Evolutionary conservation across 2,797 vertebrate genomes (phyloP), one percentile per base, ranked within the genome.

Genomic region (Coccyzus lansbergi): DNA sequence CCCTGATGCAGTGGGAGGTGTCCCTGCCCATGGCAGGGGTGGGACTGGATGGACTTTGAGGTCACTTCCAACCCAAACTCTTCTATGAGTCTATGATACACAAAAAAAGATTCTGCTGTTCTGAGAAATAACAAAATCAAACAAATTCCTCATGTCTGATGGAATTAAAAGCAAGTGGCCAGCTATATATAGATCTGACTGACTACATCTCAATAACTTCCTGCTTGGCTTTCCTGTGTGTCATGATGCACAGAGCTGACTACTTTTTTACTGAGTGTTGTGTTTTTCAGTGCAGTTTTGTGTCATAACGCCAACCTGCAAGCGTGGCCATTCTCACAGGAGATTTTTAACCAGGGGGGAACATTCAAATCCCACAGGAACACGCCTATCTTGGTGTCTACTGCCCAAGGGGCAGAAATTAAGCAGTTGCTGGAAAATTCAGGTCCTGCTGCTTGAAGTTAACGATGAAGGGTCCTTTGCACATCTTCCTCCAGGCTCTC

Each of bases 221-320:
- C 95, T 91, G 94, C 58, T 46, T 42, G 89, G 44, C 91, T 83
- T 84, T 90, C 68, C 84, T 88, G 69, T 33, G 36, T 67, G 59
- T 58, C 22, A 3, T 3, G 44, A 25, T 77, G 40, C 33, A 11
- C 60, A 63, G n/a, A 62, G 26, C 68, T 0, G 0, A 8, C 40
- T 36, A 5, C 25, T 55, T 86, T 55, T 86, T 49, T 9, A 18
- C 0, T 51, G 58, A 51, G 55, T 11, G 69, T 28, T 59, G 31
- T 7, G 58, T 69, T 60, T 69, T n/a, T 28, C 28, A 16, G 33
- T 8, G 10, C 36, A 44, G 56, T 33, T 74, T 53, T 28, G 18
- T 0, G 0, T 72, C n/a, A 6, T 9, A 22, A 25, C 3, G 0
- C 15, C 40, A 24, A 20, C 15, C n/a, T 44, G 38, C 48, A 48